A percentile compares a stretch with the other conserved stretches of the same genome.
These are phyloP conservation scores for Syrphus vitripennis DNA, from an alignment of 2,888 invertebrate genomes.

Conservation along the genomic window DNA sequence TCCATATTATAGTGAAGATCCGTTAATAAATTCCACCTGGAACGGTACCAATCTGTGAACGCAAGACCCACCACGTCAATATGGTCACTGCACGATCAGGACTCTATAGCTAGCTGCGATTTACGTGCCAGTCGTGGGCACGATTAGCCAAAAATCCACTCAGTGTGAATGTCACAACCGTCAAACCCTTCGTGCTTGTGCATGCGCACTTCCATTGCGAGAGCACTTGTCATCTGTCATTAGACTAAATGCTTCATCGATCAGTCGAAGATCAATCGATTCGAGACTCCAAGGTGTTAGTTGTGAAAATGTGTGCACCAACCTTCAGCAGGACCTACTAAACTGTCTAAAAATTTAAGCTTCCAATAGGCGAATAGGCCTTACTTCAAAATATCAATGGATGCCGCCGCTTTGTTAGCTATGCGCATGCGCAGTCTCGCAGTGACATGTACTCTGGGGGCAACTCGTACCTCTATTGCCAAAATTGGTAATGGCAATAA, in stretches of 20 bases:
- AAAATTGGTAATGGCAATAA: conserved; percentile 70
- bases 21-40: conserved; percentile 69
- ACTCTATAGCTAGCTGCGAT: conserved; percentile 3
- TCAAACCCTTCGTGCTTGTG: conserved; percentile 37
- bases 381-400: conserved; percentile 47
- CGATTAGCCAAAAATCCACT: conserved; percentile 33
- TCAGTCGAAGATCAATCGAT: conserved; percentile 68
- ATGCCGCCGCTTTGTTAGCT: conserved; percentile 53
- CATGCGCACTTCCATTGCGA: conserved; percentile 41
- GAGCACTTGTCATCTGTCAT: conserved; percentile 71
- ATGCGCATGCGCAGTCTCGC: conserved; percentile 36
- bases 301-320: too few relatives aligned
- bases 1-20: conserved; percentile 60
- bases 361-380: conserved; percentile 37
- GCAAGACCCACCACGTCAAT: conserved; percentile 32
- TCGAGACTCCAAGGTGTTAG: conserved; percentile 44
- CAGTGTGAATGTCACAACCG: conserved; percentile 18
- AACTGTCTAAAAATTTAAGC: conserved; percentile 17
- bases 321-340: background rate
- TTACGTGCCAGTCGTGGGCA: conserved; percentile 68
- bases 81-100: conserved; percentile 60
- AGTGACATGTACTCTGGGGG: conserved; percentile 38
- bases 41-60: conserved; percentile 57
- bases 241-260: conserved; percentile 65
- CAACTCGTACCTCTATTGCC: conserved; percentile 51